Conservation (phyloP, 2,113 vertebrate species). For the Laticauda laticaudata region DNA sequence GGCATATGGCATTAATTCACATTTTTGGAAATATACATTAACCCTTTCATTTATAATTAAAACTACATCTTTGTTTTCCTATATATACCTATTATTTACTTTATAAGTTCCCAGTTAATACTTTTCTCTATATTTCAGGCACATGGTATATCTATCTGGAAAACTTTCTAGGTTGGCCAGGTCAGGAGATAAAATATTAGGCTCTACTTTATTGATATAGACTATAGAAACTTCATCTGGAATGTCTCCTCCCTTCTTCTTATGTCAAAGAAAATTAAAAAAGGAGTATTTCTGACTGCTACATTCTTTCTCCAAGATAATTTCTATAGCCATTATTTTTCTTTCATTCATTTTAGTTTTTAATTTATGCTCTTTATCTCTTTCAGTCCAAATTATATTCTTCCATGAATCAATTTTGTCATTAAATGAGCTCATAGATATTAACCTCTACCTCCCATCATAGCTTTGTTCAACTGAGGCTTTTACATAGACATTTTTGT, state of each 20-base stretch:
- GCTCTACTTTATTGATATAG: neutral
- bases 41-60: neutral
- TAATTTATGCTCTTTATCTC: neutral
- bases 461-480: neutral
- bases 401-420: neutral
- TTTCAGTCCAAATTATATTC: neutral
- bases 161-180: neutral
- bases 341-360: neutral
- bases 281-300: neutral
- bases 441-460: neutral
- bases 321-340: neutral
- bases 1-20: neutral
- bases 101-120: neutral
- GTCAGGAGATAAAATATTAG: neutral
- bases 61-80: neutral
- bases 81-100: neutral
- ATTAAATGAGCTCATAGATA: neutral
- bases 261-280: neutral
- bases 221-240: neutral
- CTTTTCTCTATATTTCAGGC: neutral
- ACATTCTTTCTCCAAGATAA: neutral
- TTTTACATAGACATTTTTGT: neutral
- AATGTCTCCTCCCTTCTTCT: neutral
- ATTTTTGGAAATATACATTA: neutral
- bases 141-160: neutral